phyloP scores from a whole-genome alignment of 1,140 invertebrate species.

The Cydia fagiglandana region DNA sequence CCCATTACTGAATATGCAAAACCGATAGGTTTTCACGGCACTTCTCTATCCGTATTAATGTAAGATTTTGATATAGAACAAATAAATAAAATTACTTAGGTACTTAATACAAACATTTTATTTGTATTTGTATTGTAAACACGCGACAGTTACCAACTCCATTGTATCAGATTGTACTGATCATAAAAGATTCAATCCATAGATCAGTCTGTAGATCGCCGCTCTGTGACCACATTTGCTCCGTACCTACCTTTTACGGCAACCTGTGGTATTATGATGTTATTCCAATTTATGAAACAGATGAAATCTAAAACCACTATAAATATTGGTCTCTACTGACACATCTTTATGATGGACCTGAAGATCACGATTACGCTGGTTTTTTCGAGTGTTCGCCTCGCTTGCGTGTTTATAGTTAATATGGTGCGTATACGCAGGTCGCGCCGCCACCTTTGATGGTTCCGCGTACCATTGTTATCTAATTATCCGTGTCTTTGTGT shows the following conservation, averaged over 20 bases:
- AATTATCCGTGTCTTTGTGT: conserved; percentile 7
- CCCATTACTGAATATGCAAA: no score
- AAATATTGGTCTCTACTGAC: background rate
- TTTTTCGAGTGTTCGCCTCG: no score
- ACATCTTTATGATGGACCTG: background rate
- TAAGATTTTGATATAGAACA: no score
- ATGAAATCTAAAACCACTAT: background rate
- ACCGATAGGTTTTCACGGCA: no score
- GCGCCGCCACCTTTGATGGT: background rate
- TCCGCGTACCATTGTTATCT: conserved; percentile 10
- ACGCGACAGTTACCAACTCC: no score
- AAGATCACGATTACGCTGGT: no score
- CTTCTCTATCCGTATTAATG: no score
- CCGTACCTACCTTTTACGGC: background rate
- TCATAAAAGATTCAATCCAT: background rate
- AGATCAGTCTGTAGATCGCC: background rate
- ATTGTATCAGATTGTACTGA: no score
- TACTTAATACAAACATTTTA: no score
- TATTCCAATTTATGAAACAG: background rate
- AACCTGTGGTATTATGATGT: background rate
- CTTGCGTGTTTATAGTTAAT: background rate
- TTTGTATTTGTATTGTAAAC: no score
- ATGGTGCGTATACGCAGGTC: conserved; percentile 1
- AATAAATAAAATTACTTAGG: no score
- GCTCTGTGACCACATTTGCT: background rate